Percentiles rank a stretch among this genome's conserved stretches.
These are phyloP conservation scores for Liposcelis brunnea DNA, from an alignment of 2,888 invertebrate genomes.

Conservation along the genomic window DNA sequence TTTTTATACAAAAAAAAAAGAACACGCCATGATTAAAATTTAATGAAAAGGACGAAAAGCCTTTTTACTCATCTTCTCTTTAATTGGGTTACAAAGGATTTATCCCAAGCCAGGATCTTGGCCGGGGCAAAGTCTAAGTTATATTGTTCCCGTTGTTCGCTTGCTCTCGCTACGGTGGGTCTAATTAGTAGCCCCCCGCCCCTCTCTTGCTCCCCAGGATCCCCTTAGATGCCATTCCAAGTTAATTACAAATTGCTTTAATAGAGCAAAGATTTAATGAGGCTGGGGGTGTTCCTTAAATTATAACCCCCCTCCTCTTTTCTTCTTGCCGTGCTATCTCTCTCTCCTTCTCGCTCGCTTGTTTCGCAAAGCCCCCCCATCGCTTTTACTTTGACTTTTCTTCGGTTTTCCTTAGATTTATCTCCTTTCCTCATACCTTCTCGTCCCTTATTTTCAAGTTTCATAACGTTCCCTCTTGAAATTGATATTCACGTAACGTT, in stretches of 20 bases:
- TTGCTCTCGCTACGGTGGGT: background rate
- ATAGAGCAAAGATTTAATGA: slow-evolving; percentile 24
- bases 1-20: too few species aligned
- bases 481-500: too few species aligned
- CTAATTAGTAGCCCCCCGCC: slow-evolving; percentile 1
- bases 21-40: too few species aligned
- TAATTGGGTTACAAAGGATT: too few species aligned
- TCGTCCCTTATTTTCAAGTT: too few species aligned
- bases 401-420: slow-evolving; percentile 5
- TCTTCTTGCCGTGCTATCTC: background rate
- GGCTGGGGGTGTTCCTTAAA: slow-evolving; percentile 18
- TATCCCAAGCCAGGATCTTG: too few species aligned
- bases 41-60: too few species aligned
- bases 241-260: slow-evolving; percentile 24
- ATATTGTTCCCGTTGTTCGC: background rate
- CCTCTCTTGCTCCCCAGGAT: too few species aligned
- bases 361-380: slow-evolving; percentile 4
- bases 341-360: slow-evolving; percentile 12
- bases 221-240: slow-evolving; percentile 15
- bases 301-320: slow-evolving; percentile 15
- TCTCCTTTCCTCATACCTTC: too few species aligned
- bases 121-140: background rate
- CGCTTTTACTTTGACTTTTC: slow-evolving; percentile 1
- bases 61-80: too few species aligned
- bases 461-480: too few species aligned